These are phyloP conservation scores for Saccostrea echinata DNA, from an alignment of 1,140 invertebrate genomes.

Conservation along the genomic window DNA sequence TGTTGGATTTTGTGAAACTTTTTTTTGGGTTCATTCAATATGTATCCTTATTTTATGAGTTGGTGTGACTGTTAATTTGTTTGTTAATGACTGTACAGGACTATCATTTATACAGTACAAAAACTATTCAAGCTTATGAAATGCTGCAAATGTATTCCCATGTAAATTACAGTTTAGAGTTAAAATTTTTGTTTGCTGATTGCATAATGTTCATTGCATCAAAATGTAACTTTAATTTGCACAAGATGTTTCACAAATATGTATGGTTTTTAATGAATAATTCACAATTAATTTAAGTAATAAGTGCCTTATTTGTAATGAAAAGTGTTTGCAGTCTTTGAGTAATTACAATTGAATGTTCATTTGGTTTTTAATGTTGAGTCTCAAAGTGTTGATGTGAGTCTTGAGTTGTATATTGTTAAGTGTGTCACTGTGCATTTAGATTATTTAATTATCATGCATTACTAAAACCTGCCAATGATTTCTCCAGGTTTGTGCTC, in stretches of 20 bases:
- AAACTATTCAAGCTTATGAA: neutral
- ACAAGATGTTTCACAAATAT: neutral
- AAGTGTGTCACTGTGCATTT: slow-evolving; percentile 1
- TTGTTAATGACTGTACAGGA: neutral
- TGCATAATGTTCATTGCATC: neutral
- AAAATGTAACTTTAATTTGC: neutral
- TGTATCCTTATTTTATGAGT: neutral
- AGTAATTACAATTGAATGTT: neutral
- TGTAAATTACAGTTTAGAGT: neutral
- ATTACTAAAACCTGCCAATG: neutral
- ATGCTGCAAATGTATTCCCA: neutral
- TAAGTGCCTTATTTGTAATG: neutral
- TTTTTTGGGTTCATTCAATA: neutral
- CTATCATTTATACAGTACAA: neutral
- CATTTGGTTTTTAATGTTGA: neutral
- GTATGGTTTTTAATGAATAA: neutral
- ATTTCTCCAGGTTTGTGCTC: neutral
- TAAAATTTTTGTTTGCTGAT: neutral
- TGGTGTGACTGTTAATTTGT: slow-evolving; percentile 7
- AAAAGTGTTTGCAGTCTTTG: neutral
- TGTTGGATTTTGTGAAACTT: slow-evolving; percentile 1
- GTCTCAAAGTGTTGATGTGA: neutral
- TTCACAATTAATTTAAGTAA: neutral
- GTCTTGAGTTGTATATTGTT: neutral
- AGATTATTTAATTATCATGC: neutral